phyloP scores from a whole-genome alignment of 2,797 vertebrate species.

The Anabas testudineus region DNA sequence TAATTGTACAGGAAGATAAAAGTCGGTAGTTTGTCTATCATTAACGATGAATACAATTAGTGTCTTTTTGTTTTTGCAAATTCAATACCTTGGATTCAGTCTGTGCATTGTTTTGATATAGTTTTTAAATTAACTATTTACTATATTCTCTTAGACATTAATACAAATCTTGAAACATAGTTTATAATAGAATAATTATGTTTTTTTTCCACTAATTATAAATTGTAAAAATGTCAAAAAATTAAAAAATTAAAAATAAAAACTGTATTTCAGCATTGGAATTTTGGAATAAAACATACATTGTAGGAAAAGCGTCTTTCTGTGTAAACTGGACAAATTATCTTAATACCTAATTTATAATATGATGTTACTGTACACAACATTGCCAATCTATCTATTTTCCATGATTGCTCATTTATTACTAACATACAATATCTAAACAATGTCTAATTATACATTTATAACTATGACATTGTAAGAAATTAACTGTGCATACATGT shows the following conservation, averaged over 20 bases:
- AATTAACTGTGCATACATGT: background rate
- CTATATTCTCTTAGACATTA: no score
- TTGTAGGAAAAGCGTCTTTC: background rate
- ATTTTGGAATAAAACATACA: background rate
- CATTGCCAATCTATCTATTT: background rate
- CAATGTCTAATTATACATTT: background rate
- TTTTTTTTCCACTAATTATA: no score
- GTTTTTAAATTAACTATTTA: no score
- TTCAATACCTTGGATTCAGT: background rate
- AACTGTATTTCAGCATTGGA: no score
- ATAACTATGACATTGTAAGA: background rate
- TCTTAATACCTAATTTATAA: background rate
- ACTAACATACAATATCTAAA: background rate
- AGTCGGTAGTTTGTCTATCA: background rate
- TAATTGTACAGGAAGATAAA: conserved; percentile 29
- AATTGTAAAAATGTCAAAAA: no score
- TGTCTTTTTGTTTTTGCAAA: background rate
- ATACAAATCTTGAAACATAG: no score
- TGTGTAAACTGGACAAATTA: no score
- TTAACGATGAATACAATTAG: background rate
- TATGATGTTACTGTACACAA: background rate
- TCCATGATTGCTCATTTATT: no score
- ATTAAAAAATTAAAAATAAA: no score
- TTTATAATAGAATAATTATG: no score
- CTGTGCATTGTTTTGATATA: no score